Evolutionary conservation across 2,113 vertebrate genomes (phyloP), one percentile per base, ranked within the genome.

Genomic region (Neogale vison): DNA sequence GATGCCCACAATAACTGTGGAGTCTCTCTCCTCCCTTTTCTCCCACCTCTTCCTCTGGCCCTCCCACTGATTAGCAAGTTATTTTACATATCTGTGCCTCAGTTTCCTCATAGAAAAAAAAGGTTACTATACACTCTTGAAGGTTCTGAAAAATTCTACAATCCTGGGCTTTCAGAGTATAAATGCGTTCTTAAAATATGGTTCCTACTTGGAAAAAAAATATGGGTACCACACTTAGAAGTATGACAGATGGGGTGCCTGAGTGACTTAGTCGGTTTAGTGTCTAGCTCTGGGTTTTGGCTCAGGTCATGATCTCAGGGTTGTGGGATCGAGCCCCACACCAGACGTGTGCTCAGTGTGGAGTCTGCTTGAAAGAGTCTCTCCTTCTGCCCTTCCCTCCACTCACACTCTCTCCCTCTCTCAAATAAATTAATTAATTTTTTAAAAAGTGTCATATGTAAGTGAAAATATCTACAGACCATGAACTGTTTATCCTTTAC

Each of bases 401-500:
- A 36, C n/a, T 36, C 67, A 69, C 0, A 13, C n/a, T 21, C 34
- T 69, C 67, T 69, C 34, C 67, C 8, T 69, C 67, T 65, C 14
- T 69, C 65, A n/a, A 69, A 69, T 69, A 36, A 69, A 69, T n/a
- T n/a, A 69, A 69, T 36, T 34, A 67, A 20, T 67, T 34, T 69
- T n/a, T 0, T 10, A 69, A 69, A 36, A 36, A 69, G 15, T 36
- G 36, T 81, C 42, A 72, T 76, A 39, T 31, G 9, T 65, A 93
- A 85, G 91, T 95, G 29, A 92, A 86, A 76, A 74, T 69, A 34
- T 74, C n/a, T 52, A 39, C n/a, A 92, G 77, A 65, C 63, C 76
- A 45, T 69, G 86, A 96, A 63, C 77, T 94, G 42, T 89, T 81
- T 96, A 2, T 88, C 94, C 31, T 88, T 91, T 34, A 74, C 65